A percentile compares a stretch with the other conserved stretches of the same genome.
phyloP scores from a whole-genome alignment of 2,113 vertebrate species.

The Piprites chloris region DNA sequence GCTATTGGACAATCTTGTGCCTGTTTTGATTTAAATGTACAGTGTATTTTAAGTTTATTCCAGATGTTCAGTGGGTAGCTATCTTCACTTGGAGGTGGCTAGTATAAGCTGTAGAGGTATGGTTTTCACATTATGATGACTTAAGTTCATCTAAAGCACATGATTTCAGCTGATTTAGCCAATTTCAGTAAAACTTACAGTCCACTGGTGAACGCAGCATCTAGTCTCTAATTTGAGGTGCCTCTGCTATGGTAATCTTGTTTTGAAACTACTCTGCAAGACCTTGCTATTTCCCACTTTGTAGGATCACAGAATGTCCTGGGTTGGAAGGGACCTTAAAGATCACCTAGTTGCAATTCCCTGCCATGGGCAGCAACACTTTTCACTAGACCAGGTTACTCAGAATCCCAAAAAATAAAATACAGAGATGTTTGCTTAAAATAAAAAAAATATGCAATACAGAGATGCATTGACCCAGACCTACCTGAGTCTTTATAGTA shows the following conservation, averaged over 20 bases:
- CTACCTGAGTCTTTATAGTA: neutral
- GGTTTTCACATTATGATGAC: neutral
- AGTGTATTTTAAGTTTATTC: neutral
- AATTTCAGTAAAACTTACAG: neutral
- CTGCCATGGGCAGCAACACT: neutral
- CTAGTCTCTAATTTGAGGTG: neutral
- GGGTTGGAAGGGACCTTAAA: neutral
- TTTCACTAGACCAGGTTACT: neutral
- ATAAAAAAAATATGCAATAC: neutral
- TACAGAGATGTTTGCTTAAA: neutral
- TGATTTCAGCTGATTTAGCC: neutral
- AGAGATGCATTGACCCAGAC: neutral
- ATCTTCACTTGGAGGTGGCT: neutral
- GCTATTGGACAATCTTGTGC: neutral
- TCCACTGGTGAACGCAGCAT: accelerated
- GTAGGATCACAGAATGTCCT: neutral
- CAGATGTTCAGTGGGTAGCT: neutral
- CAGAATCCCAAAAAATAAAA: neutral
- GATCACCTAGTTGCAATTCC: neutral
- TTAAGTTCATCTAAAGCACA: neutral
- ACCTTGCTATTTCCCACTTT: neutral
- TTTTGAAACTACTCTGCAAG: neutral
- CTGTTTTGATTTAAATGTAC: neutral
- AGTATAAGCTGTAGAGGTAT: neutral
- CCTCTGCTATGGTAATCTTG: neutral